Evolutionary conservation across 2,888 invertebrate genomes (phyloP).

Genomic region (Cheilosia scutellata): DNA sequence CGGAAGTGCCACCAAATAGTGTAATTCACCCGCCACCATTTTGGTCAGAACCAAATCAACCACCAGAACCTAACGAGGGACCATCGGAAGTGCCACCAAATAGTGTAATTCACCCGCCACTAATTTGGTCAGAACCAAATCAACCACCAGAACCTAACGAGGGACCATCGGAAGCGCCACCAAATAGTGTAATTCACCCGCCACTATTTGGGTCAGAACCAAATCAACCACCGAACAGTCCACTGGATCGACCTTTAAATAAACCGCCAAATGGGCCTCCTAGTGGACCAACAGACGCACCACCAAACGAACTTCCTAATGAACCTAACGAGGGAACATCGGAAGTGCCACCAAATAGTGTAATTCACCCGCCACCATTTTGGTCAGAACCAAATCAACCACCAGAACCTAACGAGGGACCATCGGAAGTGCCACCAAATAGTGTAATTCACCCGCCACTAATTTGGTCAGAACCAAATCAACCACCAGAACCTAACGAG

Average conservation of each 20-base stretch:
- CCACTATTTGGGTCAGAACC: background rate
- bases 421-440: too few species aligned
- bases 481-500: too few species aligned
- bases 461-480: too few species aligned
- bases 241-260: background rate
- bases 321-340: background rate
- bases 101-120: too few species aligned
- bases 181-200: background rate
- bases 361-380: background rate
- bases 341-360: background rate
- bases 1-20: too few species aligned
- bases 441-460: too few species aligned
- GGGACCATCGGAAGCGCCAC: too few species aligned
- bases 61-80: background rate
- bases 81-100: background rate
- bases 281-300: background rate
- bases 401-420: too few species aligned
- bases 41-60: too few species aligned
- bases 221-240: background rate
- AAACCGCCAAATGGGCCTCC: background rate
- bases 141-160: too few species aligned
- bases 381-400: too few species aligned
- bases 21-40: background rate
- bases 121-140: too few species aligned
- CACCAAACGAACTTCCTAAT: background rate